Evolutionary conservation across 2,113 vertebrate species (phyloP).

Genomic region (Hyla sarda): DNA sequence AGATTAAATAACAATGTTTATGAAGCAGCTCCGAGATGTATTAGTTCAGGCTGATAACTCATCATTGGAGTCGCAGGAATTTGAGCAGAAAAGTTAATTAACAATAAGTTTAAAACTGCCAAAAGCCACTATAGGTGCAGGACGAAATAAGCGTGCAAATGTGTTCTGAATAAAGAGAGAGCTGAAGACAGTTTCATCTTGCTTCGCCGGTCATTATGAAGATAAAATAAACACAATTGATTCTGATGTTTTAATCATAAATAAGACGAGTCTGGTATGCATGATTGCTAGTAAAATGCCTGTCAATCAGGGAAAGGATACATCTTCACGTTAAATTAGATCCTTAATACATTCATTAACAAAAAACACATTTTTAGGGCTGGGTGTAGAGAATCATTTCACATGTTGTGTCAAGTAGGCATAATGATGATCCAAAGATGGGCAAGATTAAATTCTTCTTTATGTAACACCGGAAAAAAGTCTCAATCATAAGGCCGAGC

Average conservation of each 20-base stretch:
- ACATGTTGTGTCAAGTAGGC: not conserved
- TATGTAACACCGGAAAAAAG: not conserved
- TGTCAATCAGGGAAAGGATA: slow-evolving; percentile 40
- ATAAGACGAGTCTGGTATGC: slow-evolving; percentile 40
- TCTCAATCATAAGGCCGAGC: no score
- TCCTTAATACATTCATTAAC: slow-evolving; percentile 50
- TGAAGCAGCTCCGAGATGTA: slow-evolving; percentile 69
- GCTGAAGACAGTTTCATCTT: slow-evolving; percentile 60
- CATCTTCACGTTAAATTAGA: slow-evolving; percentile 66
- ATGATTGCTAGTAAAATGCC: slow-evolving; percentile 37
- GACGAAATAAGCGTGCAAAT: slow-evolving; percentile 51
- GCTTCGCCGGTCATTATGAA: slow-evolving; percentile 67
- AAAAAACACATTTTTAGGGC: slow-evolving; percentile 30
- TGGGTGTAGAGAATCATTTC: not conserved
- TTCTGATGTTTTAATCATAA: slow-evolving; percentile 67
- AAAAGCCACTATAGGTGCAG: slow-evolving; percentile 59
- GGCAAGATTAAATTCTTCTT: not conserved
- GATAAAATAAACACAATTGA: slow-evolving; percentile 69
- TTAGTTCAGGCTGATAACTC: slow-evolving; percentile 64
- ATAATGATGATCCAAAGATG: not conserved
- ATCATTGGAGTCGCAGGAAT: slow-evolving; percentile 67
- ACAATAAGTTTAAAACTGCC: slow-evolving; percentile 67
- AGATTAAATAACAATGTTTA: slow-evolving; percentile 68
- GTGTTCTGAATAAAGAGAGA: slow-evolving; percentile 55
- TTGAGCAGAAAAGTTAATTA: slow-evolving; percentile 72